Percentiles rank a stretch among this genome's conserved stretches.
Conservation (phyloP, 2,113 vertebrate genomes). For the Mandrillus leucophaeus region DNA sequence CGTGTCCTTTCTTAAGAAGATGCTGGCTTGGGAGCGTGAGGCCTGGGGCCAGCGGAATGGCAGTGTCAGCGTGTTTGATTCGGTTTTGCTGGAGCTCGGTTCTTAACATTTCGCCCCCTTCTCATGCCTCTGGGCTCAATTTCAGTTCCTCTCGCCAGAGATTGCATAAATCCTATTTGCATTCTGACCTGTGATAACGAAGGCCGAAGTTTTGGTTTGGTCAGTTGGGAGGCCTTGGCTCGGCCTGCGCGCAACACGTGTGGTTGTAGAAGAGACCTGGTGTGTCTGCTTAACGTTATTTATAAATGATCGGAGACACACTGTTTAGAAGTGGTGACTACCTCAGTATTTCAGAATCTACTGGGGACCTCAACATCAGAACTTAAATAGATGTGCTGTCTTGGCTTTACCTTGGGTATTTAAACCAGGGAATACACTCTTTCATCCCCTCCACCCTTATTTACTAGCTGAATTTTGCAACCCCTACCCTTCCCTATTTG, state of each 20-base stretch:
- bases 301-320: not conserved
- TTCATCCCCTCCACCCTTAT: not conserved
- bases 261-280: not conserved
- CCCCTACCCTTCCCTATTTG: accelerated
- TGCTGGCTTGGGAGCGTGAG: not conserved
- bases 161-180: not conserved
- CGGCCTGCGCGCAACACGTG: slow-evolving; percentile 60
- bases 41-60: not conserved
- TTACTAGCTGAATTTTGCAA: not conserved
- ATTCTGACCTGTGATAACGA: not conserved
- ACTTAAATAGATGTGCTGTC: not conserved
- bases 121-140: not conserved
- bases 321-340: not conserved
- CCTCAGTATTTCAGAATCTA: not conserved
- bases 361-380: not conserved
- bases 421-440: not conserved
- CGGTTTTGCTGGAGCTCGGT: not conserved
- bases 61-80: not conserved
- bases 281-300: not conserved
- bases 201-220: not conserved
- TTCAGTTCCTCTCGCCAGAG: not conserved
- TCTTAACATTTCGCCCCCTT: not conserved
- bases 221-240: not conserved
- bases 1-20: not conserved
- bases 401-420: not conserved